Evolutionary conservation across 2,797 vertebrate genomes (phyloP), one percentile per base, ranked within the genome.

Genomic region (Ataeniobius toweri): DNA sequence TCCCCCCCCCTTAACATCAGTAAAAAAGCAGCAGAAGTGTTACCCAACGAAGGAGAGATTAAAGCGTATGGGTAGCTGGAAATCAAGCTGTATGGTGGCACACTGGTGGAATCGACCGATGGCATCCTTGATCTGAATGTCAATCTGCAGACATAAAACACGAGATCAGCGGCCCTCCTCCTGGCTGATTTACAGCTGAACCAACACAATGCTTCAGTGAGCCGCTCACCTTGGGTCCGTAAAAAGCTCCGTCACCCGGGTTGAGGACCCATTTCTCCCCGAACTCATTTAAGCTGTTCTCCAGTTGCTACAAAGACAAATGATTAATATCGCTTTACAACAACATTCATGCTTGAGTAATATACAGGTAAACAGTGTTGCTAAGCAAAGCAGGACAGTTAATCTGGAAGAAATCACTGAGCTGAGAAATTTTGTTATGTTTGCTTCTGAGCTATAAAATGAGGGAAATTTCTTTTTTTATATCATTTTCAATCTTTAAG

Each of bases 51-150:
- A 99, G 55, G 95, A 95, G 81, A 99, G 98, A 90, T 99, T 96
- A 83, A 99, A 99, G 85, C 98, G 96, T 89, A 99, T 96, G 8
- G 98, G 98, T 6, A 99, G 93, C 93, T 99, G 98, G 85, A 99
- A 99, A 81, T 99, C 98, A 0, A 99, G 93, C 90, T 99, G 98
- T 83, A 99, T 98, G 0, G 98, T 99, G 79, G 98, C 98, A 89
- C 98, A 99, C 61, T 99, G 98, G 90, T 99, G 98, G 92, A 99
- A 99, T 50, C 98, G 96, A 28, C 98, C 98, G 24, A 99, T 99
- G 9, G 98, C 98, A 68, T 99, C 98, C 90, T 99, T 99, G 88
- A 99, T 99, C 93, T 99, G 91, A 91, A 99, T 99, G 92, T 99
- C 98, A 73, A 99, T 99, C 98, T 99, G 87, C 26, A 81, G 78